Base-by-base conservation (phyloP, 2,888 invertebrate genomes). In the Hanleya hanleyi region DNA sequence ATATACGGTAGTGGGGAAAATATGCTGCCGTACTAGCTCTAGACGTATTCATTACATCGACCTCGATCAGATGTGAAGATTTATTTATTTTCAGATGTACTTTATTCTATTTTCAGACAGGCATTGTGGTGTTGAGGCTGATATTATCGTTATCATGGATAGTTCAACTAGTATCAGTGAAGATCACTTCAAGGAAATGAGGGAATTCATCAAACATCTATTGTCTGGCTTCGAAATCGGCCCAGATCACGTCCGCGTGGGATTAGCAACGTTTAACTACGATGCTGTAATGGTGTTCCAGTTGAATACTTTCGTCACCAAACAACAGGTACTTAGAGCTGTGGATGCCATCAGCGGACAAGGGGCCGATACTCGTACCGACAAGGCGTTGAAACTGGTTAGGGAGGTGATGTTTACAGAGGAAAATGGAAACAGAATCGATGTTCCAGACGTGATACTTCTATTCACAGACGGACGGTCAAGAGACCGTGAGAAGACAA, bases 381-480 rank as follows among this genome's bases (percentile, higher is more conserved):
- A 49, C 22, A 51, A 49, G 51, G 50, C 35, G 18, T 15, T 49
- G 33, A 49, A 51, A 51, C 18, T 22, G 32, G 33, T 51, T 7
- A n/a, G 62, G 32, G 29, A 37, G 5, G 41, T 62, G 32, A n/a
- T 67, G 47, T 73, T 66, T 29, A 66, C 67, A 36, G n/a, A 49
- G 15, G 67, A 22, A 18, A 67, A 67, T 26, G 75, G 75, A 36
- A 73, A 70, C 73, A 12, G 78, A 22, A 68, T 68, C 1, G 35
- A 69, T 12, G 70, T 70, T 15, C 47, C 37, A 64, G 69, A 78
- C 65, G 67, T 78, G 38, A 22, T 71, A 32, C 57, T 78, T 32
- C 61, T 78, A 29, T 51, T 78, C 41, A 78, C 78, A 18, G 78
- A 78, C 41, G 78, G 77, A 18, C 18, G 57, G 29, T 57, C 57